These are phyloP conservation scores for Platycheirus rosarum DNA, from an alignment of 2,888 invertebrate genomes.

Conservation along the genomic window DNA sequence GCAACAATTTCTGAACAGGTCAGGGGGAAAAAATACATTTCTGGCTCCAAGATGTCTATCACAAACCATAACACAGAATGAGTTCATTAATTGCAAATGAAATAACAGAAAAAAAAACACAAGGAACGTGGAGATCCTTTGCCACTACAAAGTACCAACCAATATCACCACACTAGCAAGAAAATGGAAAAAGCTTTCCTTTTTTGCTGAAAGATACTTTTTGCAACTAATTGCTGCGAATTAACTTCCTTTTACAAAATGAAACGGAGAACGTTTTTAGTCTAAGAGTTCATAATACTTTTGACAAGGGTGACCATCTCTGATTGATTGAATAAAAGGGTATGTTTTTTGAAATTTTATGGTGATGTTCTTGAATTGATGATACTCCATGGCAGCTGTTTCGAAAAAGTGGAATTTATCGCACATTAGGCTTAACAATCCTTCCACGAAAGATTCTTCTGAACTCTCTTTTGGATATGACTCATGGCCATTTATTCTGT, in stretches of 20 bases:
- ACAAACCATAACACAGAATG: slow-evolving; percentile 67
- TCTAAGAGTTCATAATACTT: slow-evolving; percentile 52
- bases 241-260: slow-evolving; percentile 65
- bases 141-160: background rate
- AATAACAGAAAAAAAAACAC: slow-evolving; percentile 43
- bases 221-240: slow-evolving; percentile 69
- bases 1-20: slow-evolving; percentile 58
- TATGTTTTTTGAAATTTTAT: too few species aligned
- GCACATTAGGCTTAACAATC: too few species aligned
- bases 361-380: too few species aligned
- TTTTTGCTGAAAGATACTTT: slow-evolving; percentile 53
- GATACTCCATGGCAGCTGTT: too few species aligned
- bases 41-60: slow-evolving; percentile 74
- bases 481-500: too few species aligned
- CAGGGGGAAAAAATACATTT: slow-evolving; percentile 58
- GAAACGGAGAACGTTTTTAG: slow-evolving; percentile 49
- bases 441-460: too few species aligned
- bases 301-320: slow-evolving; percentile 7
- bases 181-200: slow-evolving; percentile 42
- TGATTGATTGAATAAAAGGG: too few species aligned
- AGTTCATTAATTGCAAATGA: slow-evolving; percentile 72
- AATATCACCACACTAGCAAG: slow-evolving; percentile 8
- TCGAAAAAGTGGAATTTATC: too few species aligned
- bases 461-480: too few species aligned
- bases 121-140: slow-evolving; percentile 19